Conservation (phyloP, 2,888 invertebrate genomes). For the Linnaemya tessellans region DNA sequence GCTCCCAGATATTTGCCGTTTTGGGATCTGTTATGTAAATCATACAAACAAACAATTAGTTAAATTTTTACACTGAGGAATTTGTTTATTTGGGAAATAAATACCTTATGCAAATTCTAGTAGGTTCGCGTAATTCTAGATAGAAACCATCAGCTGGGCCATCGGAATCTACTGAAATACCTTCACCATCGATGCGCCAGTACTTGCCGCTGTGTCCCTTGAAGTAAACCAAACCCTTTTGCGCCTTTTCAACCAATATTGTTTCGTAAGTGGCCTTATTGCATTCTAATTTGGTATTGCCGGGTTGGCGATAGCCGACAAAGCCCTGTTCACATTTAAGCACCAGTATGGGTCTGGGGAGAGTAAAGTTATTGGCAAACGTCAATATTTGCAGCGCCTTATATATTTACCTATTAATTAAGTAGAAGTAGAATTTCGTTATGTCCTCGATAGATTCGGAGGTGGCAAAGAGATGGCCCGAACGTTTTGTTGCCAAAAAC, state of each 20-base stretch:
- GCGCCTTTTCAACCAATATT: slow-evolving; percentile 94
- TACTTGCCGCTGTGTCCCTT: slow-evolving; percentile 97
- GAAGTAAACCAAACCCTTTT: slow-evolving; percentile 94
- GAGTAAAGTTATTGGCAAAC: neutral
- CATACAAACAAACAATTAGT: neutral
- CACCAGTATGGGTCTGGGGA: slow-evolving; percentile 92
- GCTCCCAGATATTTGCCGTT: slow-evolving; percentile 92
- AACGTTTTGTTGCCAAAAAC: slow-evolving; percentile 96
- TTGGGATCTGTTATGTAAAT: slow-evolving; percentile 78
- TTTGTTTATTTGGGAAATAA: neutral
- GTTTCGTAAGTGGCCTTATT: slow-evolving; percentile 98
- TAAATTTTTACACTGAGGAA: too few relatives aligned
- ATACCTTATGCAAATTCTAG: slow-evolving; percentile 92
- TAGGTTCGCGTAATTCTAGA: slow-evolving; percentile 96
- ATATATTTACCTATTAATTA: slow-evolving; percentile 90
- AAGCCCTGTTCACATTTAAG: slow-evolving; percentile 98
- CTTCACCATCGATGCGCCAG: slow-evolving; percentile 95
- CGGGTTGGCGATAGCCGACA: slow-evolving; percentile 93
- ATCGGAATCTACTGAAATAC: slow-evolving; percentile 93
- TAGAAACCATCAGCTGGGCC: slow-evolving; percentile 92
- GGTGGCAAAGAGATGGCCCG: slow-evolving; percentile 96
- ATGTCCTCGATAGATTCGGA: slow-evolving; percentile 92
- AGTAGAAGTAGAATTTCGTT: slow-evolving; percentile 96
- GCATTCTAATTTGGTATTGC: slow-evolving; percentile 94
- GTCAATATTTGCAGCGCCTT: neutral